Evolutionary conservation across 2,888 invertebrate species (phyloP).

Genomic region (Acleris cristana): DNA sequence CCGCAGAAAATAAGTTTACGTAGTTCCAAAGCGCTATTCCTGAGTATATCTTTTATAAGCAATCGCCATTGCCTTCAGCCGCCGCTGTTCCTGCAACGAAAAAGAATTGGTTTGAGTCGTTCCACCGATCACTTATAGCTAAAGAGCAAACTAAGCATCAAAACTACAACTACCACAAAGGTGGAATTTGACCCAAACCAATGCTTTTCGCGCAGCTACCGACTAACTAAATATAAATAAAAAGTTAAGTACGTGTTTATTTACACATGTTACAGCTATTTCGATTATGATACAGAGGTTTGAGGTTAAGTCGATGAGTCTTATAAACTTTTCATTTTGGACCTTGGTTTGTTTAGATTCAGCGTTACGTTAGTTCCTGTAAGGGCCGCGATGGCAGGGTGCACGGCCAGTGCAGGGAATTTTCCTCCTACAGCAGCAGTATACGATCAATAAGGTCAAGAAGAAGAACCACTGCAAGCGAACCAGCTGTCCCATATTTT

Average conservation of each 20-base stretch:
- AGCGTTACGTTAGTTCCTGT: conserved; percentile 45
- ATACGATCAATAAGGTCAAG: conserved; percentile 56
- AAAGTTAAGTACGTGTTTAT: not conserved
- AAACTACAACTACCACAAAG: conserved; percentile 43
- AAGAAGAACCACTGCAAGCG: not conserved
- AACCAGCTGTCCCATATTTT: conserved; percentile 1
- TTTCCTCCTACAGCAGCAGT: conserved; percentile 52
- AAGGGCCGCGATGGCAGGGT: conserved; percentile 68
- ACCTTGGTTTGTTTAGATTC: not conserved
- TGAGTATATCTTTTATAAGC: not conserved
- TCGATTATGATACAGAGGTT: not conserved
- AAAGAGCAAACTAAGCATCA: conserved; percentile 44
- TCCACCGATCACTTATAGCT: conserved; percentile 56
- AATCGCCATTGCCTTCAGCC: conserved; percentile 36
- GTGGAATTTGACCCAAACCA: conserved; percentile 78
- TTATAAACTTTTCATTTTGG: no score
- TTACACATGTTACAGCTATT: not conserved
- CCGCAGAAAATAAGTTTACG: not conserved
- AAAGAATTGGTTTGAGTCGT: conserved; percentile 70
- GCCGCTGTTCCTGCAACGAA: conserved; percentile 58
- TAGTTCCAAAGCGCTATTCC: not conserved
- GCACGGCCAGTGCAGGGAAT: conserved; percentile 61
- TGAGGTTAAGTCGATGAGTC: no score
- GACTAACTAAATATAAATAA: conserved; percentile 12
- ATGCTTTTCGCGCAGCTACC: conserved; percentile 52